A percentile compares a stretch with the other conserved stretches of the same genome.
These are phyloP conservation scores for Microplitis mediator DNA, from an alignment of 1,140 invertebrate genomes.

Conservation along the genomic window DNA sequence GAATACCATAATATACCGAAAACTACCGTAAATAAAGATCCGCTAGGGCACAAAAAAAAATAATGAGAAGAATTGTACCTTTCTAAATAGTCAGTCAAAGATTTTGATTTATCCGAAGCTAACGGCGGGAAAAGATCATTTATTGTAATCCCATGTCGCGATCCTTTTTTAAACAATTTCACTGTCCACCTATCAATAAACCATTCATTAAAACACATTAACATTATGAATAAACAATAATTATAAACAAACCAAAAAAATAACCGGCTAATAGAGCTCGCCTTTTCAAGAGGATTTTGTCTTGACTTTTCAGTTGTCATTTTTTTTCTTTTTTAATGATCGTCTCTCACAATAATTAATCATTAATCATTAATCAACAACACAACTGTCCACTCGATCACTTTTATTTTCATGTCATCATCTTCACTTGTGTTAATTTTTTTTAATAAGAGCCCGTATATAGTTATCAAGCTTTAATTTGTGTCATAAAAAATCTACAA, in stretches of 20 bases:
- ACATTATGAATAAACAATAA: not conserved
- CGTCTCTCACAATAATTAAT: no score
- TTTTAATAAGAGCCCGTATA: no score
- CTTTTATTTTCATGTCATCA: no score
- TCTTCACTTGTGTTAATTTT: no score
- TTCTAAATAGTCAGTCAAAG: constrained; percentile 62
- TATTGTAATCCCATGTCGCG: constrained; percentile 58
- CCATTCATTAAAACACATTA: not conserved
- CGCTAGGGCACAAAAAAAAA: not conserved
- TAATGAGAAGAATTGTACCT: constrained; percentile 48
- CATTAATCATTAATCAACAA: no score
- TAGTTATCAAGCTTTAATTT: no score
- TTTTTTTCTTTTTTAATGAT: no score
- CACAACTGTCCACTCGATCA: no score
- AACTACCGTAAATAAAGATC: not conserved
- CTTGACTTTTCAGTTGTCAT: no score
- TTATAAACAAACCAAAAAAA: constrained; percentile 29
- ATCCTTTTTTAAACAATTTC: constrained; percentile 63
- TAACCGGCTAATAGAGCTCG: constrained; percentile 9
- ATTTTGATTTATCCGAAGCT: constrained; percentile 60
- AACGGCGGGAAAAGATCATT: constrained; percentile 66
- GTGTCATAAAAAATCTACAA: no score
- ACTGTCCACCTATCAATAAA: constrained; percentile 59
- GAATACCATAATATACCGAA: no score
- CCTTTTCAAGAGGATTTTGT: no score